A percentile compares a stretch with the other conserved stretches of the same genome.
Conservation (phyloP, 1,140 invertebrate species). For the Helicoverpa zea region DNA sequence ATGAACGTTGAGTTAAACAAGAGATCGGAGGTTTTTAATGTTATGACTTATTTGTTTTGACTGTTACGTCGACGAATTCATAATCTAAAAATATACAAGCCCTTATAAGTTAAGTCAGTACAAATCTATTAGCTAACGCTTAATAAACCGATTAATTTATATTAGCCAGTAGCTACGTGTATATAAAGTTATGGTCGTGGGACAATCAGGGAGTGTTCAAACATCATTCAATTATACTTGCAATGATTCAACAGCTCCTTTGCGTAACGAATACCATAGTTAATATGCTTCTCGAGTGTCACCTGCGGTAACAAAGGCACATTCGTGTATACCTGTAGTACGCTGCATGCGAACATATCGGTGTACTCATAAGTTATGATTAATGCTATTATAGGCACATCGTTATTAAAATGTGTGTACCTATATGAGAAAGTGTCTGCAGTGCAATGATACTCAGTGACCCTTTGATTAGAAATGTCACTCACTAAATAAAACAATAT, state of each 20-base stretch:
- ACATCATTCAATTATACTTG: slow-evolving; percentile 31
- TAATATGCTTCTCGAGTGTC: slow-evolving; percentile 57
- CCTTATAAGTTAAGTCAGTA: background rate
- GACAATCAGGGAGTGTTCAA: slow-evolving; percentile 37
- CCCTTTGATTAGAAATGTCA: slow-evolving; percentile 34
- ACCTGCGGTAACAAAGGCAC: slow-evolving; percentile 48
- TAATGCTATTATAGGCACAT: background rate
- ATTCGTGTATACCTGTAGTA: slow-evolving; percentile 39
- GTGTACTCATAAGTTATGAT: background rate
- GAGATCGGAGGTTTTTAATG: no score
- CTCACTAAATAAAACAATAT: slow-evolving; percentile 37
- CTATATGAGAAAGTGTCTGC: slow-evolving; percentile 1
- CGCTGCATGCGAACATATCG: background rate
- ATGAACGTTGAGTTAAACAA: no score
- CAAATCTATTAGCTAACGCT: background rate
- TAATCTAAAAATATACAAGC: background rate
- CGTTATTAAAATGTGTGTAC: slow-evolving; percentile 6
- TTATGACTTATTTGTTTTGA: background rate
- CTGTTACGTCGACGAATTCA: background rate
- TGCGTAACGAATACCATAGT: slow-evolving; percentile 54
- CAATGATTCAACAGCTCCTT: slow-evolving; percentile 51
- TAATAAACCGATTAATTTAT: slow-evolving; percentile 7
- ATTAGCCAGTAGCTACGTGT: background rate
- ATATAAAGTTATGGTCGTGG: slow-evolving; percentile 16
- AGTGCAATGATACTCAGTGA: slow-evolving; percentile 21